Evolutionary conservation across 1,140 invertebrate genomes (phyloP), one percentile per base, ranked within the genome.

Genomic region (Xylocopa sonorina): DNA sequence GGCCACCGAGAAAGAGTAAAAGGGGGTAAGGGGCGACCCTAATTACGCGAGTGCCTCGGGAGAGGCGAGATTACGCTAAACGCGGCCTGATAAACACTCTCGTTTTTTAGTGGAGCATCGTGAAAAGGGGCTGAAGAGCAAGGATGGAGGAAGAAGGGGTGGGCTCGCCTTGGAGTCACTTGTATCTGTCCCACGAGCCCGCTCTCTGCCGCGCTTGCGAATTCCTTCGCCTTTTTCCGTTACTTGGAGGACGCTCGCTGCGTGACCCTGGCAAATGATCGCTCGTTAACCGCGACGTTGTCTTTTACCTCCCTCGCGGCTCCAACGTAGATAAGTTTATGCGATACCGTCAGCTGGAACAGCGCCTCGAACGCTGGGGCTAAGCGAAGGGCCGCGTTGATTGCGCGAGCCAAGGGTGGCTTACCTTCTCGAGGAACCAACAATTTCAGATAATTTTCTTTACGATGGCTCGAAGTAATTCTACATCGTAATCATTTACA

Each of bases 11-110:
- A 80, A 80, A 57, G 32, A 46, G 57, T 18, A 24, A 38, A 27
- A 57, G 32, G 62, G 24, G 41, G 53, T 2, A 51, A n/a, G 48
- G 66, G 78, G 51, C 72, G 81, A 88, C 76, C 88, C 81, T 90
- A 91, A 91, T 91, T 91, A 91, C 89, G 82, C 82, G 81, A 91
- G 88, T 89, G 88, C 89, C 88, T 89, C 84, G 66, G 86, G 85
- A 88, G 84, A 88, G 84, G 84, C 79, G 88, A 87, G 89, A 90
- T 91, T 90, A 90, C 88, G 86, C 85, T 90, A 90, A 91, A 91
- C 85, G 87, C 86, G 85, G 74, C 68, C 87, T 89, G 89, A 90
- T 90, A 90, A 91, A 90, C 90, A 90, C 87, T 90, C 85, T 88
- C 87, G 88, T 89, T 89, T 89, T 89, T 88, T 84, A 87, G 82